Percentiles rank a stretch among this genome's conserved stretches.
Conservation (phyloP, 2,888 invertebrate species). For the Subacronicta megacephala region DNA sequence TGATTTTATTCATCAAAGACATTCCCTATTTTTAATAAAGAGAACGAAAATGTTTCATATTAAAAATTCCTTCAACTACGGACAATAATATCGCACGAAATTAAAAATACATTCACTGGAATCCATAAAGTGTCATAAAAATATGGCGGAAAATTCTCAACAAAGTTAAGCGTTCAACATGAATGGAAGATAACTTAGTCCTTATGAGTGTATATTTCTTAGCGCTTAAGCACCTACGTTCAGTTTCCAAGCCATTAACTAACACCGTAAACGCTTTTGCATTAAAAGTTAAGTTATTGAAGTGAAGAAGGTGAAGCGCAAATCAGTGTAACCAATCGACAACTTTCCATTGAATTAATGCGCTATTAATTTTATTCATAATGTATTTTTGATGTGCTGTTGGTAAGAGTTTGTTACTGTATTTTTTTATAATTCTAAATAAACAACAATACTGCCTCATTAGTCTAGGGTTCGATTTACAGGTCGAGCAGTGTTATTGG, state of each 20-base stretch:
- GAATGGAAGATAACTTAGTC: constrained; percentile 56
- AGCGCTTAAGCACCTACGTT: constrained; percentile 51
- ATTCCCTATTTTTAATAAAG: constrained; percentile 43
- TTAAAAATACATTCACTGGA: constrained; percentile 56
- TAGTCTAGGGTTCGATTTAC: no score
- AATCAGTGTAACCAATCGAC: constrained; percentile 23
- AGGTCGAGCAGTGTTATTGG: no score
- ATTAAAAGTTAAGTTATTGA: constrained; percentile 46
- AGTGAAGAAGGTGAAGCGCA: constrained; percentile 16
- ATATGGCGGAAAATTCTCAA: constrained; percentile 59
- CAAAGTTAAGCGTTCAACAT: constrained; percentile 54
- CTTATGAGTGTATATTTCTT: constrained; percentile 60
- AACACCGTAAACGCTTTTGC: constrained; percentile 48
- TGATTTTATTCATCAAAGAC: constrained; percentile 26
- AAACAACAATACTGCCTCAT: no score
- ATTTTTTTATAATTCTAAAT: no score
- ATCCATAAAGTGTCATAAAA: constrained; percentile 59
- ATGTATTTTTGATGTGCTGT: constrained; percentile 11
- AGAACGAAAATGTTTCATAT: constrained; percentile 23
- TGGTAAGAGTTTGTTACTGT: no score
- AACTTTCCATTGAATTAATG: constrained; percentile 3
- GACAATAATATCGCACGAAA: constrained; percentile 44
- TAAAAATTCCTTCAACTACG: constrained; percentile 19
- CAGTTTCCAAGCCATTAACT: constrained; percentile 62
- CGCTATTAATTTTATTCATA: constrained; percentile 1